Conservation (phyloP, 2,888 invertebrate species). For the Agelastica alni region DNA sequence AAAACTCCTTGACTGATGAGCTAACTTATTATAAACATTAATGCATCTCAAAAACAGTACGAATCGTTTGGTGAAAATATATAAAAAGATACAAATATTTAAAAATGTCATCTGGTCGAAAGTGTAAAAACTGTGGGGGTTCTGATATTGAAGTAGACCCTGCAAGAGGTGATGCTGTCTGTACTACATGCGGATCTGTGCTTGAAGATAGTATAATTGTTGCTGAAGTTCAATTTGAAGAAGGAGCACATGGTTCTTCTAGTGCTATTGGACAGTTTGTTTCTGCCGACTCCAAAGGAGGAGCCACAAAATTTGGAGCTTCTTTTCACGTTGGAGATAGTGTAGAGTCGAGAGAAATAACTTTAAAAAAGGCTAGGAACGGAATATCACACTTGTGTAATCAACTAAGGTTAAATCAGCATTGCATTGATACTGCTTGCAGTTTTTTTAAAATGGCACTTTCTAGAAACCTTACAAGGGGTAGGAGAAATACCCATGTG, state of each 20-base stretch:
- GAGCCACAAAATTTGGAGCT: constrained; percentile 79
- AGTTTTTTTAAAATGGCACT: constrained; percentile 94
- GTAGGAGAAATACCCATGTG: constrained; percentile 86
- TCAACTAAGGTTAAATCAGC: constrained; percentile 85
- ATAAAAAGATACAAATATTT: too few species aligned
- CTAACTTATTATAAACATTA: too few species aligned
- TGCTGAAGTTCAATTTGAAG: constrained; percentile 94
- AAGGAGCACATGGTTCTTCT: constrained; percentile 84
- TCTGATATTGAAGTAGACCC: constrained; percentile 94
- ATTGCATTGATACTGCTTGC: constrained; percentile 90
- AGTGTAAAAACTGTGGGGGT: constrained; percentile 85
- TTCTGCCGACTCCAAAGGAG: constrained; percentile 84
- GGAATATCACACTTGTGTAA: constrained; percentile 85
- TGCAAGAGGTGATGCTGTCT: constrained; percentile 92
- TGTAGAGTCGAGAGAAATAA: constrained; percentile 91
- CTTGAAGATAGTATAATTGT: constrained; percentile 96
- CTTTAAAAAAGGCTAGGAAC: constrained; percentile 83
- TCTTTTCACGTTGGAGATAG: constrained; percentile 80
- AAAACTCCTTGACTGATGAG: too few species aligned
- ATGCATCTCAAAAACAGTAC: too few species aligned
- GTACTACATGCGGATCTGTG: constrained; percentile 94
- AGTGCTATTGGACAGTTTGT: constrained; percentile 94
- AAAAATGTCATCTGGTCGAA: constrained; percentile 66
- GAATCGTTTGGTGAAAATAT: too few species aligned
- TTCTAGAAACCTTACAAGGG: constrained; percentile 82